These are phyloP conservation scores for Lycia hirtaria DNA, from an alignment of 2,888 invertebrate genomes.

Conservation along the genomic window DNA sequence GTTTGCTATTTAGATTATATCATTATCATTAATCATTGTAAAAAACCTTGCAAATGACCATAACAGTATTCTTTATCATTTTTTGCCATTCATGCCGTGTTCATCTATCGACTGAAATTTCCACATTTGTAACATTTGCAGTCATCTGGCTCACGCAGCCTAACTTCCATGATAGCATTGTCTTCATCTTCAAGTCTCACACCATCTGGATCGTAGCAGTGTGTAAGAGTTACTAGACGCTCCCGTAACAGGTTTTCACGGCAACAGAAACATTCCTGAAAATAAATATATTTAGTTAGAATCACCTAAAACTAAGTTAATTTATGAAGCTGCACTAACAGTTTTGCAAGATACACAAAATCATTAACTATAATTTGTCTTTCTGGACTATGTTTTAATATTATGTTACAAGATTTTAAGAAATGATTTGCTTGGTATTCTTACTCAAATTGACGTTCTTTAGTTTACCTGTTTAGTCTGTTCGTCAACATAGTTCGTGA, in stretches of 20 bases:
- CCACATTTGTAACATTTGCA: conserved; percentile 97
- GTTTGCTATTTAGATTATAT: not conserved
- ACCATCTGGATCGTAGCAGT: conserved; percentile 96
- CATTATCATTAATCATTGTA: not conserved
- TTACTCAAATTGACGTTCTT: too few species aligned
- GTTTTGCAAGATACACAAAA: too few species aligned
- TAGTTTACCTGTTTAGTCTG: too few species aligned
- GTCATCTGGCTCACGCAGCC: conserved; percentile 93
- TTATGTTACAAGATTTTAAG: too few species aligned
- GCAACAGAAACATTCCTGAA: conserved; percentile 96
- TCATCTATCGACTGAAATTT: conserved; percentile 89
- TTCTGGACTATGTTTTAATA: too few species aligned
- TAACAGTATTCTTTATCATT: not conserved
- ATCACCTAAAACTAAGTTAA: not conserved
- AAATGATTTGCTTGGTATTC: too few species aligned
- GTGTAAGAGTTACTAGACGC: conserved; percentile 90
- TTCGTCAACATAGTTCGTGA: too few species aligned
- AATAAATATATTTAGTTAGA: conserved; percentile 6
- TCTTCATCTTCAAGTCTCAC: conserved; percentile 89
- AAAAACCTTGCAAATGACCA: not conserved
- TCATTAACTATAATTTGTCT: too few species aligned
- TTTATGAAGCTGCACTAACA: too few species aligned
- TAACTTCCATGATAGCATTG: conserved; percentile 91
- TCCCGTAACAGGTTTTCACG: conserved; percentile 94
- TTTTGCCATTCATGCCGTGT: not conserved